Base-by-base conservation (phyloP, 2,797 vertebrate species). In the Scleropages formosus region DNA sequence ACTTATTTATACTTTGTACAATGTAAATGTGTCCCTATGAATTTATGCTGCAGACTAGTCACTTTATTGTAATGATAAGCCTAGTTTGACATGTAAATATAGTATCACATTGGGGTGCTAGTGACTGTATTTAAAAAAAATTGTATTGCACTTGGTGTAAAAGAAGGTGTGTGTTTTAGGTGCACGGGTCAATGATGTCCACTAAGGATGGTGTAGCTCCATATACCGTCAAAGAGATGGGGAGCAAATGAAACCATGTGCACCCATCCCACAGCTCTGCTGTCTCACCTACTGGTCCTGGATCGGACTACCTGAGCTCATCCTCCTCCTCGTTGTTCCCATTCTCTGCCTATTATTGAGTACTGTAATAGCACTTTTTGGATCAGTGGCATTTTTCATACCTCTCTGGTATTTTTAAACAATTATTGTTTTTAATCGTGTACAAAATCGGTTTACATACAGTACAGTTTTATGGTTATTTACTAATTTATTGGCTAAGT, bases 131-230 rank as follows among this genome's bases (percentile, higher is more conserved):
- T 27, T 26, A 31, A 22, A 70, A 20, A 12, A 64, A 56, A 13
- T 7, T 53, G n/a, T 53, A 1, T 64, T 11, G 24, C 62, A 1
- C 13, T 12, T 9, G 22, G 1, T 72, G 20, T 60, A 27, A 44
- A 18, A 18, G 8, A 67, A 22, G 2, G 13, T 78, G 39, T 88
- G 8, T 87, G 68, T 86, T 85, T 70, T 61, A 96, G 95, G 90
- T 97, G 74, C 90, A 88, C 0, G 89, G 85, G 73, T 92, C 91
- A 67, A 91, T 80, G 82, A 90, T 79, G 0, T 85, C 88, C 18
- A 2, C 70, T 1, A 91, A 88, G 79, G 92, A 93, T 74, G 88
- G 92, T 0, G 53, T 86, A 56, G 4, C 88, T 11, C 81, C 87
- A 8, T 90, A 90, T 39, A 90, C 77, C 60, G 78, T 88, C 72